Percentiles rank a stretch among this genome's conserved stretches.
Evolutionary conservation across 2,888 invertebrate genomes (phyloP).

Genomic region (Celastrina argiolus): DNA sequence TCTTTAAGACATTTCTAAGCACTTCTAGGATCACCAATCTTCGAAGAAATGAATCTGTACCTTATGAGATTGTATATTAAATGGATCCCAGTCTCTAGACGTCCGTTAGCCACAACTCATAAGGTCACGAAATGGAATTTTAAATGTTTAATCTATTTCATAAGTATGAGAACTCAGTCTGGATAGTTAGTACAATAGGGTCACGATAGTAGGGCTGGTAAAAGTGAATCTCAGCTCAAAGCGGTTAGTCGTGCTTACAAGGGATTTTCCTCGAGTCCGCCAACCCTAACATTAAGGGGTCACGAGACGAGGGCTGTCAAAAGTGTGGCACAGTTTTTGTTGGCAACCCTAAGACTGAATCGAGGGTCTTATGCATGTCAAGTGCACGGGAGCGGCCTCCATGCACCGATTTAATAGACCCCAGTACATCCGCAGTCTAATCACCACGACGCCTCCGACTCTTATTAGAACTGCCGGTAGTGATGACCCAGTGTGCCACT

Average conservation of each 20-base stretch:
- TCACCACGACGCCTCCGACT: background rate
- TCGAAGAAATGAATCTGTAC: background rate
- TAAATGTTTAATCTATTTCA: background rate
- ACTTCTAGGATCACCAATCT: no score
- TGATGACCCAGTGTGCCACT: no score
- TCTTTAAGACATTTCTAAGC: no score
- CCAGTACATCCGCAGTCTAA: constrained; percentile 12
- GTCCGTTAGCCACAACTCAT: background rate
- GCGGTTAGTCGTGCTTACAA: background rate
- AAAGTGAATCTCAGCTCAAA: background rate
- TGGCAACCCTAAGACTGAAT: background rate
- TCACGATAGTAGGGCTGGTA: background rate
- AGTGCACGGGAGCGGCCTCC: constrained; percentile 16
- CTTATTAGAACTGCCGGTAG: constrained; percentile 12
- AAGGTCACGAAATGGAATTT: background rate
- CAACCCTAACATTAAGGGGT: background rate
- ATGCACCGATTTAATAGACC: constrained; percentile 18
- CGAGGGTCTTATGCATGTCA: constrained; percentile 17
- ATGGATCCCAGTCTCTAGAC: background rate
- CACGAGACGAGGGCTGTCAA: constrained; percentile 5
- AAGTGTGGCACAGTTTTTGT: constrained; percentile 4
- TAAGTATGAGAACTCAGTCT: constrained; percentile 3
- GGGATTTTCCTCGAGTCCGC: background rate
- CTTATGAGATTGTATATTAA: background rate
- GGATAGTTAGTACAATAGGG: background rate